Evolutionary conservation across 23 tunicate species (phyloP).

Genomic region (Aplidium turbinatum): DNA sequence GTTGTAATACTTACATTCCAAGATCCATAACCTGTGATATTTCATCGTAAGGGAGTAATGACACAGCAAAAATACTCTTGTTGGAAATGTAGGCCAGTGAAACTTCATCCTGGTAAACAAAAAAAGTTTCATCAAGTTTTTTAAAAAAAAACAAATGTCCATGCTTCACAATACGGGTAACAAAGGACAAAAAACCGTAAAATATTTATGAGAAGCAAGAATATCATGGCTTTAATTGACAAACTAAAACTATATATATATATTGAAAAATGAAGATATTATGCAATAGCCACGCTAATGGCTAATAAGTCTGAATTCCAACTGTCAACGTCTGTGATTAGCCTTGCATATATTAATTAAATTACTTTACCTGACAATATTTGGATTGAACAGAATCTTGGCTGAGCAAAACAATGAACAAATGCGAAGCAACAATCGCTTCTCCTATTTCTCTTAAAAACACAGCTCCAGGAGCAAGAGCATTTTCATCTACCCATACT

Average conservation of each 20-base stretch:
- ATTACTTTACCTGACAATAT: conserved; percentile 79
- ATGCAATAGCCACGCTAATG: no score
- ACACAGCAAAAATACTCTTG: conserved; percentile 73
- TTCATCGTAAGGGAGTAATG: conserved; percentile 54
- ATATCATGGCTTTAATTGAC: no score
- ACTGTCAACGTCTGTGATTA: no score
- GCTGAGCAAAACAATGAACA: conserved; percentile 70
- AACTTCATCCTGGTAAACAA: conserved; percentile 68
- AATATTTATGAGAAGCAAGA: not conserved
- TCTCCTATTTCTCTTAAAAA: conserved; percentile 82
- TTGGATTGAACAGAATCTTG: conserved; percentile 65
- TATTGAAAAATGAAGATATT: no score
- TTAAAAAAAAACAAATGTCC: not conserved
- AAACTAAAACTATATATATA: no score
- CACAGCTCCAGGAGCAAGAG: conserved; percentile 64
- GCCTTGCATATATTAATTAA: no score
- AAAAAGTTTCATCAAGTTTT: no score
- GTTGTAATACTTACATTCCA: conserved; percentile 75
- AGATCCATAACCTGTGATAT: conserved; percentile 70
- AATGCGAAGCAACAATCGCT: conserved; percentile 66
- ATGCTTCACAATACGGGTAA: not conserved
- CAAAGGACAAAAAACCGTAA: not conserved
- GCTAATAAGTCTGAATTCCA: no score
- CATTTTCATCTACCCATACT: conserved; percentile 85
- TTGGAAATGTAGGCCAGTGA: conserved; percentile 82